These are phyloP conservation scores for Lepidurus couesii DNA, from an alignment of 1,140 invertebrate genomes.

Conservation along the genomic window DNA sequence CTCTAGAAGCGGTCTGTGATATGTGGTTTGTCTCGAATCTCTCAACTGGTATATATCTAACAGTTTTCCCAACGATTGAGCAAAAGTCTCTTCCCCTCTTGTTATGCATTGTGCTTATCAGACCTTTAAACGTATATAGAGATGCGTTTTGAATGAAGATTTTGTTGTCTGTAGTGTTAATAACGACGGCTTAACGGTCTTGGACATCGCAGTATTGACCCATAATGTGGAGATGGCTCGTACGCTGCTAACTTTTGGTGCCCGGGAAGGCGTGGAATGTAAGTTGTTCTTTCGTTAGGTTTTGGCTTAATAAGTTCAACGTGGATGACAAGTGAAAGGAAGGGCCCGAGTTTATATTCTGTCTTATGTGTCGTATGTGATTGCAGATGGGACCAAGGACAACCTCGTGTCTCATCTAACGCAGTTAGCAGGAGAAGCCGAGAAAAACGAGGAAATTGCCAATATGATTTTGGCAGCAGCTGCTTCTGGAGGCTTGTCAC, in stretches of 20 bases:
- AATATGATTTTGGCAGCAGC: conserved; percentile 19
- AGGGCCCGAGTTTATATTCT: conserved; percentile 20
- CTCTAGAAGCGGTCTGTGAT: too few relatives aligned
- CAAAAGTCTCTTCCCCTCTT: not conserved
- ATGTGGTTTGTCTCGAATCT: too few relatives aligned
- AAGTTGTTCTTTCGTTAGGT: conserved; percentile 47
- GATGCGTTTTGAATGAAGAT: not conserved
- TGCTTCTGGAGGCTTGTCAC: conserved; percentile 41
- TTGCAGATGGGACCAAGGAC: conserved; percentile 51
- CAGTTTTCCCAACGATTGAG: too few relatives aligned
- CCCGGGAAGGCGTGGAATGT: conserved; percentile 81
- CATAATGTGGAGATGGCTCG: conserved; percentile 79
- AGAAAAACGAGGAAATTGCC: conserved; percentile 47
- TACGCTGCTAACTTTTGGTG: conserved; percentile 80
- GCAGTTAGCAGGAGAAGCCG: conserved; percentile 69
- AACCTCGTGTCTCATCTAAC: conserved; percentile 65
- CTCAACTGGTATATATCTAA: too few relatives aligned
- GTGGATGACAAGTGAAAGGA: not conserved
- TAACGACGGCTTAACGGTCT: conserved; percentile 74
- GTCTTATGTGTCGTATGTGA: conserved; percentile 28
- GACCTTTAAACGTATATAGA: not conserved
- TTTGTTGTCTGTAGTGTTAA: conserved; percentile 55
- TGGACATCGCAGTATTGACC: conserved; percentile 85
- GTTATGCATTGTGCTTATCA: not conserved
- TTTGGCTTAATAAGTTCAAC: conserved; percentile 7